Conservation (phyloP, 2,888 invertebrate species). For the Sinohyriopsis cumingii region DNA sequence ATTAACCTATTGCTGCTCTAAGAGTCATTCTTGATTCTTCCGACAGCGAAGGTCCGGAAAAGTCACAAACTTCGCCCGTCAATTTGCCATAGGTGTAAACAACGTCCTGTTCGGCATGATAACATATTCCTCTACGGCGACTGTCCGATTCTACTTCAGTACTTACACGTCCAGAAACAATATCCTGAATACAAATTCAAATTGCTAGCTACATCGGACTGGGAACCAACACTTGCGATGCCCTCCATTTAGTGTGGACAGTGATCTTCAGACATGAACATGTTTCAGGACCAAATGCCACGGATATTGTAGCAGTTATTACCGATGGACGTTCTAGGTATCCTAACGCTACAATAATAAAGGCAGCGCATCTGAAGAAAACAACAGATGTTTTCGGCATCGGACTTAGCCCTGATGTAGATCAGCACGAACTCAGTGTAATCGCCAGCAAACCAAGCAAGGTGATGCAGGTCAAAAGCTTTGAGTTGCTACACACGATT, state of each 20-base stretch:
- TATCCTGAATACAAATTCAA: conserved; percentile 35
- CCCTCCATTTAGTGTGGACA: conserved; percentile 30
- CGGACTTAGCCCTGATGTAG: conserved; percentile 37
- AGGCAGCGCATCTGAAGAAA: conserved; percentile 26
- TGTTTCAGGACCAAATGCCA: conserved; percentile 30
- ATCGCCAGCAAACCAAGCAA: conserved; percentile 29
- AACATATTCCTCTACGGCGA: conserved; percentile 31
- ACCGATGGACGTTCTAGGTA: conserved; percentile 46
- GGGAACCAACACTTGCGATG: conserved; percentile 45
- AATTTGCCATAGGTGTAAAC: conserved; percentile 34
- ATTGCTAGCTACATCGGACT: conserved; percentile 35
- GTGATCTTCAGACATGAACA: conserved; percentile 24
- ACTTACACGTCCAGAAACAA: conserved; percentile 25
- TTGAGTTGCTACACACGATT: conserved; percentile 33
- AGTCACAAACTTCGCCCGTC: conserved; percentile 38
- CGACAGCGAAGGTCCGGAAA: conserved; percentile 40
- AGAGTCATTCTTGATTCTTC: conserved; percentile 33
- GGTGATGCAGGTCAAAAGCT: conserved; percentile 32
- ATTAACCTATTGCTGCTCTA: too few relatives aligned
- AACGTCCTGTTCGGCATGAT: conserved; percentile 41
- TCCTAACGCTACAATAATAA: conserved; percentile 29
- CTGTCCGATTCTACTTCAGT: conserved; percentile 40
- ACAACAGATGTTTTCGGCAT: conserved; percentile 33
- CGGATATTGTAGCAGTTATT: conserved; percentile 52
- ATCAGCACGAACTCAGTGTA: conserved; percentile 24